A percentile compares a stretch with the other conserved stretches of the same genome.
Evolutionary conservation across 2,888 invertebrate species (phyloP).

Genomic region (Lasiommata megera): DNA sequence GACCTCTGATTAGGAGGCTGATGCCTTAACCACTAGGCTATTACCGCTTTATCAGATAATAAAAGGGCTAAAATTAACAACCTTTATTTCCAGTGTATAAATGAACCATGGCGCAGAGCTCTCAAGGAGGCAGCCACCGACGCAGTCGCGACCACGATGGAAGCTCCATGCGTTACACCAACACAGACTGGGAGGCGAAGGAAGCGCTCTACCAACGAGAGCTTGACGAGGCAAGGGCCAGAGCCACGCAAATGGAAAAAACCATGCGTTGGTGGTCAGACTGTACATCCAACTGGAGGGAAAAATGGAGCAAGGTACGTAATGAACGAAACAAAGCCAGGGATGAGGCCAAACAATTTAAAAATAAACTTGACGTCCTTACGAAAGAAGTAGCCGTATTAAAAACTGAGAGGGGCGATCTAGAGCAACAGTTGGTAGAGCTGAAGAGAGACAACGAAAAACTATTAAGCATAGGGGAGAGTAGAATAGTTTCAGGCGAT

Average conservation of each 20-base stretch:
- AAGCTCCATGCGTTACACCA: conserved; percentile 83
- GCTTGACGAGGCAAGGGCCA: conserved; percentile 95
- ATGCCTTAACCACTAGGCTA: too few species aligned
- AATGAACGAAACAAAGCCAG: conserved; percentile 96
- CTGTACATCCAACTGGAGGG: conserved; percentile 98
- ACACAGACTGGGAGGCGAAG: conserved; percentile 90
- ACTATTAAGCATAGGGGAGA: conserved; percentile 80
- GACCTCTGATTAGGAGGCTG: too few species aligned
- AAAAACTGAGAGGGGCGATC: conserved; percentile 89
- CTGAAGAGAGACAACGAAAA: conserved; percentile 91
- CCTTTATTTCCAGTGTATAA: conserved; percentile 39
- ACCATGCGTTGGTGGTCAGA: conserved; percentile 99
- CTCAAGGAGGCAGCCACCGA: conserved; percentile 85
- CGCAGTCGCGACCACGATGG: conserved; percentile 83
- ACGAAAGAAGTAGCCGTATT: conserved; percentile 87
- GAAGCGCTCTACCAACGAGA: conserved; percentile 88
- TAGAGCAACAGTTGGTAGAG: conserved; percentile 88
- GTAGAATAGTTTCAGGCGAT: conserved; percentile 64
- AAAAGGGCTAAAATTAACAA: too few species aligned
- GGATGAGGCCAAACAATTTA: conserved; percentile 92
- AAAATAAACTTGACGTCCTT: conserved; percentile 89
- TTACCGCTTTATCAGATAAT: too few species aligned
- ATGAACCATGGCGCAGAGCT: conserved; percentile 82
- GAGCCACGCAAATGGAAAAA: conserved; percentile 99
- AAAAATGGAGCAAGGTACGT: conserved; percentile 96